Conservation (phyloP, 1,140 invertebrate genomes). For the Brachionus asplanchnoidis region DNA sequence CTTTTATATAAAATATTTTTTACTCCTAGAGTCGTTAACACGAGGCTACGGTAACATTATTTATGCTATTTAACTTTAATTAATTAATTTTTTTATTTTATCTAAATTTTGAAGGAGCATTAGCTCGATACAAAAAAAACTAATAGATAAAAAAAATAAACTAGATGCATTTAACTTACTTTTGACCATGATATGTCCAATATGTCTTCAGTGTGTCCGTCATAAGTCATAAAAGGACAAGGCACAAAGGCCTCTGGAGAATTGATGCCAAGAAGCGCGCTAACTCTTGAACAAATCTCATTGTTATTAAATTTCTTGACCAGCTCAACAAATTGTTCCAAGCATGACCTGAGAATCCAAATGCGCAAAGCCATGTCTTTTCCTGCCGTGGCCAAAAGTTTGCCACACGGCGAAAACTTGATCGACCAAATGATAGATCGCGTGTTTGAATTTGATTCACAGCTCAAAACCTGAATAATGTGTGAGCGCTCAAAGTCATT, state of each 20-base stretch:
- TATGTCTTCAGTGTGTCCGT: constrained; percentile 90
- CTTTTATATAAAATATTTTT: too few relatives aligned
- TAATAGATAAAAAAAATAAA: neutral
- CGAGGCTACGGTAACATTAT: too few relatives aligned
- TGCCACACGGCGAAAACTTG: constrained; percentile 91
- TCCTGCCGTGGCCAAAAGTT: constrained; percentile 85
- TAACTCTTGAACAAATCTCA: neutral
- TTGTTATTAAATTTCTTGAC: neutral
- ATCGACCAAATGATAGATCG: constrained; percentile 87
- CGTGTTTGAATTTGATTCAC: neutral
- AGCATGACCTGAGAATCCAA: constrained; percentile 84
- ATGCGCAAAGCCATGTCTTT: constrained; percentile 86
- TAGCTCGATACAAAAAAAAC: too few relatives aligned
- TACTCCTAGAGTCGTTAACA: too few relatives aligned
- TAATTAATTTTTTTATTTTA: too few relatives aligned
- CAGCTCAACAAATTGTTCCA: constrained; percentile 84
- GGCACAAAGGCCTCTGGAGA: constrained; percentile 74
- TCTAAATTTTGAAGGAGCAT: too few relatives aligned
- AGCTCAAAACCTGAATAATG: neutral
- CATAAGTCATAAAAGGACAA: constrained; percentile 85
- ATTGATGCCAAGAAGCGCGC: constrained; percentile 33
- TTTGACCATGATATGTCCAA: constrained; percentile 96
- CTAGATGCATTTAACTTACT: constrained; percentile 48
- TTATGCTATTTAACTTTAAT: too few relatives aligned
- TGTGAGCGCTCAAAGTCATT: neutral